phyloP scores from a whole-genome alignment of 2,888 invertebrate genomes.

The Lasioglossum calceatum region DNA sequence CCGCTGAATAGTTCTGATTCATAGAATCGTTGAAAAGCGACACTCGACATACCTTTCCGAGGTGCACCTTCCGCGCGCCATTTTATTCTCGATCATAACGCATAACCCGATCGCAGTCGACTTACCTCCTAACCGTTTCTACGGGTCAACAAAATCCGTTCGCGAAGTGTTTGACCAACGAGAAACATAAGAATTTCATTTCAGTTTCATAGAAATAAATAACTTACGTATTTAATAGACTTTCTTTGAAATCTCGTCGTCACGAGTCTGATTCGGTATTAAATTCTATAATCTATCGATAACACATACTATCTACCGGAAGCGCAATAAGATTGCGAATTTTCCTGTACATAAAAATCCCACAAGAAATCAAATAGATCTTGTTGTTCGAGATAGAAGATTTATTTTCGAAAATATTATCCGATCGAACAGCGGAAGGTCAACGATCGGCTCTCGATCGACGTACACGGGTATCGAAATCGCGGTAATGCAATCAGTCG shows the following conservation, averaged over 20 bases:
- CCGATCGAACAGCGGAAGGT: not conserved
- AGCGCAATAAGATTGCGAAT: not conserved
- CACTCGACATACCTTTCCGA: conserved; percentile 11
- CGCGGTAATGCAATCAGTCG: conserved; percentile 59
- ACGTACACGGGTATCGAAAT: conserved; percentile 14
- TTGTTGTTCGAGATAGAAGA: not conserved
- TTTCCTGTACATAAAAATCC: not conserved
- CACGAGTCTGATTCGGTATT: too few species aligned
- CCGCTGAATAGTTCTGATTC: conserved; percentile 40
- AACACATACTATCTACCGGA: too few species aligned
- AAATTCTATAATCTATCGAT: too few species aligned
- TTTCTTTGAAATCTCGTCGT: not conserved
- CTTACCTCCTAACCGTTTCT: not conserved
- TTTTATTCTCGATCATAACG: not conserved
- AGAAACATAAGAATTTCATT: not conserved
- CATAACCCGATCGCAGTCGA: not conserved
- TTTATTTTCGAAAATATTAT: too few species aligned
- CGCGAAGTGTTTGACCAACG: not conserved
- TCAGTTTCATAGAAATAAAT: too few species aligned
- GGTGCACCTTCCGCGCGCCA: not conserved
- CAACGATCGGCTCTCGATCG: conserved; percentile 14
- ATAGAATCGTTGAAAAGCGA: conserved; percentile 34
- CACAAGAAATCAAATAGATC: not conserved
- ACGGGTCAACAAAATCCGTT: not conserved
- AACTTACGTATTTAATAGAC: not conserved